phyloP scores from a whole-genome alignment of 1,140 invertebrate species.

The Hesperophylax magnus region DNA sequence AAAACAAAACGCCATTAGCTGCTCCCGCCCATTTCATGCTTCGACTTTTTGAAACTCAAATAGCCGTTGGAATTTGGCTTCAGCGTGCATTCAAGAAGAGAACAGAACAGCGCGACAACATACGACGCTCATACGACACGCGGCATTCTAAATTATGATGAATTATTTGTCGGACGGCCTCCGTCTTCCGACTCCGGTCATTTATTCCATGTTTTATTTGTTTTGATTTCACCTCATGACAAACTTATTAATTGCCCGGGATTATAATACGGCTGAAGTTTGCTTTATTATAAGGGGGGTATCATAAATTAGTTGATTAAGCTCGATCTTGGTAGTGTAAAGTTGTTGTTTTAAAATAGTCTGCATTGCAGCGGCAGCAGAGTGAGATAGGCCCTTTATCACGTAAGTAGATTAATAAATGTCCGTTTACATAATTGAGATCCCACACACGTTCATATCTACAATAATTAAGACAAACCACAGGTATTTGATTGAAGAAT shows the following conservation, averaged over 20 bases:
- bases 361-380: neutral
- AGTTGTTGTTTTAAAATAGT: neutral
- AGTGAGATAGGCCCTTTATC: neutral
- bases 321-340: neutral
- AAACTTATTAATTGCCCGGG: conserved; percentile 7
- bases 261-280: neutral
- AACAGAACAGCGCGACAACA: no score
- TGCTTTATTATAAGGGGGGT: neutral
- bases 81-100: neutral
- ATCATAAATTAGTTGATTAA: neutral
- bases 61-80: neutral
- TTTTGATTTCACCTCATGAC: conserved; percentile 9
- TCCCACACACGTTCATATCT: no score
- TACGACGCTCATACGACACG: neutral
- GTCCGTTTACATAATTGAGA: no score
- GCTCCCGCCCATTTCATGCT: conserved; percentile 36
- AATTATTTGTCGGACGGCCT: conserved; percentile 11
- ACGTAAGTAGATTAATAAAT: no score
- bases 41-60: conserved; percentile 29
- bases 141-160: conserved; percentile 40
- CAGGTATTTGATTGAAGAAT: no score
- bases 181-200: neutral
- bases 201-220: conserved; percentile 2
- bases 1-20: conserved; percentile 40
- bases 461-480: no score